Evolutionary conservation across 2,113 vertebrate genomes (phyloP).

Genomic region (Silurus glanis): DNA sequence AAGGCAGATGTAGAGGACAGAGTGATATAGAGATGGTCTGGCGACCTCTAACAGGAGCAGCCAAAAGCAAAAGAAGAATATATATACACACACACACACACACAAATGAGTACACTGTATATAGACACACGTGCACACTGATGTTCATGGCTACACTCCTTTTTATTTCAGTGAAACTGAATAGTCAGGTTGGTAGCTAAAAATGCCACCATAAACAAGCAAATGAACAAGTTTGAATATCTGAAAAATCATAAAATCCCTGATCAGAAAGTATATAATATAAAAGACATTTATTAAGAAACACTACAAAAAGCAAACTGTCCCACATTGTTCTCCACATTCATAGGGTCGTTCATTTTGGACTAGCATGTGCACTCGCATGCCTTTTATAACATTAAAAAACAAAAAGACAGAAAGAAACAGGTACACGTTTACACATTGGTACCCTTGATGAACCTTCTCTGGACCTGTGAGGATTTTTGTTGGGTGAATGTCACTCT

Average conservation of each 20-base stretch:
- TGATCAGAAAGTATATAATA: slow-evolving; percentile 19
- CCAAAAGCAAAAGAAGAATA: too few species aligned
- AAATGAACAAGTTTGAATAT: slow-evolving; percentile 12
- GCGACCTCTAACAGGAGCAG: too few species aligned
- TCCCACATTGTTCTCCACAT: background rate
- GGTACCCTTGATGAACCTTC: slow-evolving; percentile 5
- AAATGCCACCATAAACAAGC: slow-evolving; percentile 46
- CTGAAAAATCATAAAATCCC: slow-evolving; percentile 25
- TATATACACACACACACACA: background rate
- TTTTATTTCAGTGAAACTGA: slow-evolving; percentile 49
- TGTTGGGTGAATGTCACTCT: slow-evolving; percentile 14
- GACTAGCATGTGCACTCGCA: background rate
- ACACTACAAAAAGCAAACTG: slow-evolving; percentile 14
- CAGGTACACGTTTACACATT: background rate
- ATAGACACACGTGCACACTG: background rate
- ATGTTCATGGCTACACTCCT: slow-evolving; percentile 26
- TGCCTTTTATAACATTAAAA: background rate
- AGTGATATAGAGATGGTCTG: too few species aligned
- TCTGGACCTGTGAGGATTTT: slow-evolving; percentile 2
- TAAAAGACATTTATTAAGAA: slow-evolving; percentile 22
- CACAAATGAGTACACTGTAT: background rate
- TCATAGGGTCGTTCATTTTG: slow-evolving; percentile 1
- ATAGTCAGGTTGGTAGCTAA: slow-evolving; percentile 37
- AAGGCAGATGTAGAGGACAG: too few species aligned
- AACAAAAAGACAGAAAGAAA: background rate